These are phyloP conservation scores for Brachionus rubens DNA, from an alignment of 1,140 invertebrate species.

Conservation along the genomic window DNA sequence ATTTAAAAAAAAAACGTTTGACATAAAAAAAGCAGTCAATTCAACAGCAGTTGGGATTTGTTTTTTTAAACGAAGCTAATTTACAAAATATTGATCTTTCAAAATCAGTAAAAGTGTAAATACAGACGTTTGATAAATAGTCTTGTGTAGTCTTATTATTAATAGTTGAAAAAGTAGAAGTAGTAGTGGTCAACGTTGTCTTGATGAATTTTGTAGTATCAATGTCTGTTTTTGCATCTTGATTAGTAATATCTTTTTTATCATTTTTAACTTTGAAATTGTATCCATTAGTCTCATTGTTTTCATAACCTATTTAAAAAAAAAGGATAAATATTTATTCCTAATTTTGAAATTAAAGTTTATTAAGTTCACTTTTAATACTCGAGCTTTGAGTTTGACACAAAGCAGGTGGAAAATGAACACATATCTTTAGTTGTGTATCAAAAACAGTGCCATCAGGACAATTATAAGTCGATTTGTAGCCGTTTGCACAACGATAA, in stretches of 20 bases:
- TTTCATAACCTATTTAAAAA: not conserved
- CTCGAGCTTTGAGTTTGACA: not conserved
- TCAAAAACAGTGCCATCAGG: conserved; percentile 17
- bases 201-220: not conserved
- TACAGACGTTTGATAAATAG: conserved; percentile 36
- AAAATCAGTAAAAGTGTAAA: conserved; percentile 35
- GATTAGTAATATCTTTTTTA: not conserved
- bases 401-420: not conserved
- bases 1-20: not conserved
- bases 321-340: not conserved
- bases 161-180: no score
- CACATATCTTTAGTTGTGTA: not conserved
- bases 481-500: conserved; percentile 29
- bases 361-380: no score
- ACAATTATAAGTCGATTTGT: conserved; percentile 6
- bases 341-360: not conserved
- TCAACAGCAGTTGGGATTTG: conserved; percentile 35
- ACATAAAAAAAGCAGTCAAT: not conserved
- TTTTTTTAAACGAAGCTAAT: conserved; percentile 12
- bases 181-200: no score
- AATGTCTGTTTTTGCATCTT: not conserved
- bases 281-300: not conserved
- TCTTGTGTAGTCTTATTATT: conserved; percentile 13
- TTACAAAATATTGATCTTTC: conserved; percentile 39
- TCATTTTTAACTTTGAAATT: not conserved